A percentile compares a stretch with the other conserved stretches of the same genome.
Evolutionary conservation across 2,888 invertebrate species (phyloP).

Genomic region (Polietes domitor): DNA sequence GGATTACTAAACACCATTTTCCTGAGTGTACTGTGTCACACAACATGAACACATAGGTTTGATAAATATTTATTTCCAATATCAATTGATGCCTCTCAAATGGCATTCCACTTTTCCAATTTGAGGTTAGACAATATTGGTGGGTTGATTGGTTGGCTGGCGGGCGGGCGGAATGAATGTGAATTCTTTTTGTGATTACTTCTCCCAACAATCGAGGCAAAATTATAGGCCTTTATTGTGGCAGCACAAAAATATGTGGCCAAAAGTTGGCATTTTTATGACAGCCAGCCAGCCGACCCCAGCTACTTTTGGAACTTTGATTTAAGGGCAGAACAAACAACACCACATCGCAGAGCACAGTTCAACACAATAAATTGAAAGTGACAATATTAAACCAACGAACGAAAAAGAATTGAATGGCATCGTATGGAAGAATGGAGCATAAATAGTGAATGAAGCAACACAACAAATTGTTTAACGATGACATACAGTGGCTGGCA

Average conservation of each 20-base stretch:
- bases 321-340: not conserved
- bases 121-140: not conserved
- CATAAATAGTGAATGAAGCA: not conserved
- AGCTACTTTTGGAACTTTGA: not conserved
- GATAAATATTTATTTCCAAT: not conserved
- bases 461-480: conserved; percentile 5
- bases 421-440: not conserved
- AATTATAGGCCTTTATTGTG: not conserved
- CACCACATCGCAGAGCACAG: too few species aligned
- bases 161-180: not conserved
- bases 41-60: too few species aligned
- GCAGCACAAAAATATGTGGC: not conserved
- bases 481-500: not conserved
- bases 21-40: too few species aligned
- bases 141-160: not conserved
- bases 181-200: not conserved
- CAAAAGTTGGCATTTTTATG: not conserved
- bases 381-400: not conserved
- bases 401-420: not conserved
- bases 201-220: not conserved
- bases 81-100: conserved; percentile 1
- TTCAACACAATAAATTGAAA: conserved; percentile 6
- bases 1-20: too few species aligned
- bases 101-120: not conserved
- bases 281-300: too few species aligned